phyloP scores from a whole-genome alignment of 2,797 vertebrate genomes.

The Hafferia zeledoni region DNA sequence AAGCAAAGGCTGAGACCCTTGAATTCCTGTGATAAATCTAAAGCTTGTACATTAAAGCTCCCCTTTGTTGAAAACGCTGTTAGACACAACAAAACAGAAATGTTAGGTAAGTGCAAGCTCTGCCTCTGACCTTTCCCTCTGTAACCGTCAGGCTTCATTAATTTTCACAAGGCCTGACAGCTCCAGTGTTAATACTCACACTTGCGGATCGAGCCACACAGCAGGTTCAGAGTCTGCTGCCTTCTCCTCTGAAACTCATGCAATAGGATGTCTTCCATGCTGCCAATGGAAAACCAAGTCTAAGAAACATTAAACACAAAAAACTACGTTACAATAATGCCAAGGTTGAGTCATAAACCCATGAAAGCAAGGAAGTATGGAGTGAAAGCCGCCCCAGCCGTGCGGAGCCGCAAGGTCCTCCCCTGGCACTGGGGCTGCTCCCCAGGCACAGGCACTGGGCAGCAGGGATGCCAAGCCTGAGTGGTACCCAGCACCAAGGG shows the following conservation, averaged over 20 bases:
- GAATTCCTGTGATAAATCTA: constrained; percentile 66
- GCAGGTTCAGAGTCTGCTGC: constrained; percentile 80
- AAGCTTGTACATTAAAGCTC: constrained; percentile 69
- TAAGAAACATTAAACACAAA: constrained; percentile 85
- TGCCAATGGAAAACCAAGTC: constrained; percentile 84
- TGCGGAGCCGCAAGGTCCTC: no score
- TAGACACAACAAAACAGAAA: constrained; percentile 79
- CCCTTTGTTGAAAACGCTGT: constrained; percentile 72
- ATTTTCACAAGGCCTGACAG: constrained; percentile 81
- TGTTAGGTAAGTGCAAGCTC: constrained; percentile 74
- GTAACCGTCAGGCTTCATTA: constrained; percentile 81
- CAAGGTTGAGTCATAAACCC: constrained; percentile 69
- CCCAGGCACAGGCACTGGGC: background rate
- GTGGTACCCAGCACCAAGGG: background rate
- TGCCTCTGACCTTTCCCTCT: constrained; percentile 80
- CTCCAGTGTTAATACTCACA: constrained; percentile 82
- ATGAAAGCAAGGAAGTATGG: constrained; percentile 61
- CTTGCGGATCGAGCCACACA: constrained; percentile 83
- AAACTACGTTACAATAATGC: constrained; percentile 79
- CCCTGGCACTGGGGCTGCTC: background rate
- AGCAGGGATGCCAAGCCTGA: background rate
- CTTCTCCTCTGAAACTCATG: constrained; percentile 83
- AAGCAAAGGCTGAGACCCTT: constrained; percentile 67
- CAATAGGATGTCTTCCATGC: constrained; percentile 82
- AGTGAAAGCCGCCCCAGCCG: background rate